Conservation (phyloP, 2,113 vertebrate species). For the Pseudorhombus dupliciocellatus region DNA sequence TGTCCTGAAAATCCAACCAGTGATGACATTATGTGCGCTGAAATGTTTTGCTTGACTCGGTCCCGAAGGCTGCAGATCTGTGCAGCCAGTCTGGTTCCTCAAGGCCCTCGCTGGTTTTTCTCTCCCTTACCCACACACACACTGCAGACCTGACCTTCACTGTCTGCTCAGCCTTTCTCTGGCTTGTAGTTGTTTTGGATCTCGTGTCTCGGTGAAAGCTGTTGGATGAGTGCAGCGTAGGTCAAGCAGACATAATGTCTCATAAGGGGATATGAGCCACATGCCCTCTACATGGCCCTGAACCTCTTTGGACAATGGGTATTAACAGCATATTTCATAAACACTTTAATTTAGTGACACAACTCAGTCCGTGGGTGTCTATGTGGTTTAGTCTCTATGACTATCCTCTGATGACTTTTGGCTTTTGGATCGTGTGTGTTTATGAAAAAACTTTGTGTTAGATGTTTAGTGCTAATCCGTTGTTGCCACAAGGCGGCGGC, state of each 20-base stretch:
- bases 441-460: background rate
- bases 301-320: constrained; percentile 36
- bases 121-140: background rate
- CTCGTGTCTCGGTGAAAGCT: constrained; percentile 26
- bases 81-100: constrained; percentile 27
- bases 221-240: constrained; percentile 37
- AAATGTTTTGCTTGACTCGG: constrained; percentile 3
- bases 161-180: constrained; percentile 10
- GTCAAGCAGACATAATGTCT: constrained; percentile 54
- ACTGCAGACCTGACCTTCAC: background rate
- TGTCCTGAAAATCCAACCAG: constrained; percentile 4
- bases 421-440: constrained; percentile 25
- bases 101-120: background rate
- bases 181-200: constrained; percentile 25
- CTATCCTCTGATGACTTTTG: background rate
- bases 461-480: constrained; percentile 49
- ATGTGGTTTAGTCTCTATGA: background rate
- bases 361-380: background rate
- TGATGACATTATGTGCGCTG: background rate
- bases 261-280: constrained; percentile 10
- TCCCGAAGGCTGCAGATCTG: too few species aligned
- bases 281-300: background rate
- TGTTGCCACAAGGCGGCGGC: constrained; percentile 65
- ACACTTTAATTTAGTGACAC: background rate
- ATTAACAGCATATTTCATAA: constrained; percentile 22